Base-by-base conservation (phyloP, 2,888 invertebrate genomes). In the Campoplex nolae region DNA sequence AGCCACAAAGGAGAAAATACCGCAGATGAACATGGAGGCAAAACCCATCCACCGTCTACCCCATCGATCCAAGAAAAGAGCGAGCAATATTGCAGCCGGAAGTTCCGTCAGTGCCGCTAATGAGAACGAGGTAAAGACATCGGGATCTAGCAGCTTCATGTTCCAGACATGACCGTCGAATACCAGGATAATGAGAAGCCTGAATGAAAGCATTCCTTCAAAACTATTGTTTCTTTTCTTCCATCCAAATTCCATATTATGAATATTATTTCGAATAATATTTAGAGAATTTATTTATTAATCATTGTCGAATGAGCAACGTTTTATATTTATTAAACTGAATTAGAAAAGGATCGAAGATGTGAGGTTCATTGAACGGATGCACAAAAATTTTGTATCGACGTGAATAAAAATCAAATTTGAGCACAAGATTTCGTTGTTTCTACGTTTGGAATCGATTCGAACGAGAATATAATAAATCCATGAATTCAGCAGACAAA, bases 141-240 rank as follows among this genome's bases (percentile, higher is more conserved):
- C 97, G 88, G 97, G 95, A 0, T 98, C 98, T 54, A 98, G 94
- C 0, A 98, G 97, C 0, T 98, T 97, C 23, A 98, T 98, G 92
- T 98, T 98, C 93, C 98, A 96, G 11, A 98, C 98, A 92, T 98
- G 98, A 0, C 98, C 98, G 92, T 98, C 98, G 93, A 98, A 98
- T 0, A 97, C 97, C 91, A 98, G 93, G 0, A 98, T 97, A 80
- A 98, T 97, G n/a, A 97, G 96, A 96, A 98, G 97, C 95, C 95
- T 95, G 89, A 45, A 85, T 82, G n/a, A 18, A 23, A 23, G 11
- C 2, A 18, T 71, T 45, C 1, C 13, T 28, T n/a, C 9, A 23
- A 18, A 18, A 76, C 38, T 35, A 23, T 38, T 42, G 38, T 8
- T 23, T 16, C 58, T 84, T 54, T 1, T 16, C 3, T 28, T n/a